A percentile compares a stretch with the other conserved stretches of the same genome.
Evolutionary conservation across 1,140 invertebrate genomes (phyloP).

Genomic region (Zaprionus inermis): DNA sequence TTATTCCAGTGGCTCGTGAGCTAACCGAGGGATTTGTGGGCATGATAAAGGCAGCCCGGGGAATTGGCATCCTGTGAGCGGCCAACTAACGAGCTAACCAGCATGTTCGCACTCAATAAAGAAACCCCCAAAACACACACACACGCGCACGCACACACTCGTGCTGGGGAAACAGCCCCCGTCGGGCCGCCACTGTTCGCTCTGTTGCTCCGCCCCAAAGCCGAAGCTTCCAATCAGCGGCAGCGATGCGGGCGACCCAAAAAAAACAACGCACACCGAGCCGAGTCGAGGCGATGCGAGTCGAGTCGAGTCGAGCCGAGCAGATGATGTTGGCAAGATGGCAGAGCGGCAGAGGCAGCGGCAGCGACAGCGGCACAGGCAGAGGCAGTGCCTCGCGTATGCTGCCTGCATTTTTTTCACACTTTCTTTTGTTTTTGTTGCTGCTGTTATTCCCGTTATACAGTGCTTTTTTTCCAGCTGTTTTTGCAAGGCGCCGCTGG

Average conservation of each 20-base stretch:
- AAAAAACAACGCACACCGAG: conserved; percentile 33
- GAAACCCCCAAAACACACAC: background rate
- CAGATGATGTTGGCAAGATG: background rate
- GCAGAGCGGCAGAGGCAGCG: conserved; percentile 18
- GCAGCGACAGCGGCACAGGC: conserved; percentile 10
- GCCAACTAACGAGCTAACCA: conserved; percentile 2
- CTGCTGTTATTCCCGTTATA: conserved; percentile 27
- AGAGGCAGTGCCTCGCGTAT: conserved; percentile 29
- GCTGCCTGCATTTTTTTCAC: conserved; percentile 52
- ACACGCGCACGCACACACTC: no score
- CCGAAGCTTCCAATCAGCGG: conserved; percentile 79
- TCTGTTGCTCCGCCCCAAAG: conserved; percentile 73
- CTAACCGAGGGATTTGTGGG: conserved; percentile 87
- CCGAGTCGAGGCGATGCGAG: conserved; percentile 36
- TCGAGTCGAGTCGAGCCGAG: conserved; percentile 26
- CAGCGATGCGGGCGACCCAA: conserved; percentile 33
- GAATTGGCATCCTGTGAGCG: conserved; percentile 60
- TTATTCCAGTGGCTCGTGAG: conserved; percentile 90
- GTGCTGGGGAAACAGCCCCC: conserved; percentile 35
- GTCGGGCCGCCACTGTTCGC: conserved; percentile 56
- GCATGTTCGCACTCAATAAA: conserved; percentile 37
- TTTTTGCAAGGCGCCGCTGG: conserved; percentile 47
- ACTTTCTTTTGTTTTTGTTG: conserved; percentile 26
- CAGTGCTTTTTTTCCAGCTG: conserved; percentile 34
- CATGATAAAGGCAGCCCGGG: conserved; percentile 86